phyloP scores from a whole-genome alignment of 1,140 invertebrate species.

The Drosophila neocordata region DNA sequence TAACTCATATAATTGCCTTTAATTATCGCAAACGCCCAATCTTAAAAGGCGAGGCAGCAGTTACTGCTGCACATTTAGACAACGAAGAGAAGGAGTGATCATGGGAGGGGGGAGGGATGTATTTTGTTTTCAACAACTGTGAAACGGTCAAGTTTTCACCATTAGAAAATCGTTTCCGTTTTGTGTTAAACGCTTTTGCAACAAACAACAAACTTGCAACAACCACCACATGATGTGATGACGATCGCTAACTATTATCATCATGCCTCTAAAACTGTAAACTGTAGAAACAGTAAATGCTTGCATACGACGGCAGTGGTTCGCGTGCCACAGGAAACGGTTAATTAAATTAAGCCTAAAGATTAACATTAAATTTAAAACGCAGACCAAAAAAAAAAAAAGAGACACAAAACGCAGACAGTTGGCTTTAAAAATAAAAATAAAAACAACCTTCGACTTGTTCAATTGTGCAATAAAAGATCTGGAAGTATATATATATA shows the following conservation, averaged over 20 bases:
- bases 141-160: conserved; percentile 57
- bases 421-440: neutral
- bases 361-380: conserved; percentile 57
- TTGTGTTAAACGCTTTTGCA: conserved; percentile 23
- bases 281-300: neutral
- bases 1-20: conserved; percentile 77
- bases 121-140: conserved; percentile 10
- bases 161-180: conserved; percentile 79
- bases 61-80: neutral
- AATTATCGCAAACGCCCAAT: conserved; percentile 80
- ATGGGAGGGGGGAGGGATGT: neutral
- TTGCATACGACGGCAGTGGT: neutral
- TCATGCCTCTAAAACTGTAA: conserved; percentile 33
- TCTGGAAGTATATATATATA: neutral
- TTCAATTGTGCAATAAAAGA: conserved; percentile 49
- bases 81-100: neutral
- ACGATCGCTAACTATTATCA: neutral
- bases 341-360: conserved; percentile 76
- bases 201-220: conserved; percentile 1
- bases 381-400: neutral
- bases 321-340: conserved; percentile 60
- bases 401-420: neutral
- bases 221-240: conserved; percentile 1
- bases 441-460: conserved; percentile 44
- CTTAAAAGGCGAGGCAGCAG: conserved; percentile 34